Conservation (phyloP, 1,140 invertebrate genomes). For the Galleria mellonella region DNA sequence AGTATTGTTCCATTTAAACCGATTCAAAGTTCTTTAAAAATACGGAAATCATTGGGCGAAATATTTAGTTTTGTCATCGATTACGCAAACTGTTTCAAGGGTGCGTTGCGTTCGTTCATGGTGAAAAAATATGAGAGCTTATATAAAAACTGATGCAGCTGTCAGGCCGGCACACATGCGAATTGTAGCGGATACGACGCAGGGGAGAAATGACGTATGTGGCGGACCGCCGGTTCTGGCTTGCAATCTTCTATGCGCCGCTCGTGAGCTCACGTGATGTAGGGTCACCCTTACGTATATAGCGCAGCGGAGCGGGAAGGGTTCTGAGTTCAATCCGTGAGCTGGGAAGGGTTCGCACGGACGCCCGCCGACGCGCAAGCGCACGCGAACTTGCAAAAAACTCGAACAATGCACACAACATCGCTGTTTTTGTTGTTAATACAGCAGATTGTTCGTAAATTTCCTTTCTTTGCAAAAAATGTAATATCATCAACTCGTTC, state of each 20-base stretch:
- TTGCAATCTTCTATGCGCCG: conserved; percentile 18
- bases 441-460: conserved; percentile 71
- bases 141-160: conserved; percentile 72
- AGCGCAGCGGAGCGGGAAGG: conserved; percentile 40
- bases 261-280: conserved; percentile 7
- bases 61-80: conserved; percentile 75
- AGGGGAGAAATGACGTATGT: conserved; percentile 34
- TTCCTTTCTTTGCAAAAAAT: conserved; percentile 63
- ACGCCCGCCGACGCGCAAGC: conserved; percentile 68
- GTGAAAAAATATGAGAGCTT: conserved; percentile 69
- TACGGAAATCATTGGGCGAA: conserved; percentile 72
- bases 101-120: conserved; percentile 58
- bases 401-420: conserved; percentile 60
- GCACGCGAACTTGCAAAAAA: conserved; percentile 71
- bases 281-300: conserved; percentile 50
- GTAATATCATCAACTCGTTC: conserved; percentile 75
- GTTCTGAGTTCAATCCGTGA: conserved; percentile 45
- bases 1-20: background rate
- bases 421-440: conserved; percentile 69
- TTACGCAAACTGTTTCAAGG: conserved; percentile 75
- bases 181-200: conserved; percentile 51
- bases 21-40: conserved; percentile 52
- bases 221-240: background rate
- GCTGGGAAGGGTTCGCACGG: conserved; percentile 59
- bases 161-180: conserved; percentile 65